phyloP scores from a whole-genome alignment of 2,113 vertebrate species.

The Pseudorasbora parva region DNA sequence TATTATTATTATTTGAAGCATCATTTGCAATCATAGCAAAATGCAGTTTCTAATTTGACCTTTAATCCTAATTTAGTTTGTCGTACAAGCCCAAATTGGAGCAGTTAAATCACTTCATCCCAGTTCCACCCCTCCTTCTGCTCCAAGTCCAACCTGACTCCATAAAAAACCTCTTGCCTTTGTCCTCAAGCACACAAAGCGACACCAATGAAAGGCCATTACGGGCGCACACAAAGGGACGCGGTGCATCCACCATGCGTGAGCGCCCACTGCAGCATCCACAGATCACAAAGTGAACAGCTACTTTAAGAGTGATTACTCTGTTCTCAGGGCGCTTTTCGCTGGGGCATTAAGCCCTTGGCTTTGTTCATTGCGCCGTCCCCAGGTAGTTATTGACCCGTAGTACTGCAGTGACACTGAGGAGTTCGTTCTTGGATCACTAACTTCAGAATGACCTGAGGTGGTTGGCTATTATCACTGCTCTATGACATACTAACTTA shows the following conservation, averaged over 20 bases:
- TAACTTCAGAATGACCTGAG: slow-evolving; percentile 38
- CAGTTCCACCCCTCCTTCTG: slow-evolving; percentile 53
- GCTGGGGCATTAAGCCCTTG: slow-evolving; percentile 36
- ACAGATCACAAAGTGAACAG: slow-evolving; percentile 58
- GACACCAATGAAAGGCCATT: slow-evolving; percentile 69
- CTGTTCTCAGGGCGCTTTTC: slow-evolving; percentile 12
- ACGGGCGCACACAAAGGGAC: slow-evolving; percentile 68
- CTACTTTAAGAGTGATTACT: slow-evolving; percentile 59
- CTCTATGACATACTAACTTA: slow-evolving; percentile 37
- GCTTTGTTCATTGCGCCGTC: slow-evolving; percentile 46
- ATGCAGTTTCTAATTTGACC: slow-evolving; percentile 55
- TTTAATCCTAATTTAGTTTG: slow-evolving; percentile 63
- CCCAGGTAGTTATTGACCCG: slow-evolving; percentile 67
- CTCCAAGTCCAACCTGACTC: slow-evolving; percentile 43
- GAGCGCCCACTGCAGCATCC: slow-evolving; percentile 38
- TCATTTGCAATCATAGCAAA: slow-evolving; percentile 50
- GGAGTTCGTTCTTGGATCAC: slow-evolving; percentile 49
- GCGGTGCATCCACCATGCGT: slow-evolving; percentile 28
- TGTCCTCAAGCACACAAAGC: slow-evolving; percentile 66
- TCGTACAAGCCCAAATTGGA: slow-evolving; percentile 55
- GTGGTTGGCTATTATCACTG: slow-evolving; percentile 19
- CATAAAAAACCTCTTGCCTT: slow-evolving; percentile 58
- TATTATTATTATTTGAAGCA: slow-evolving; percentile 58
- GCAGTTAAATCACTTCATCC: slow-evolving; percentile 59
- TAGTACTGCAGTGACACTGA: slow-evolving; percentile 53